Conservation (phyloP, 2,888 invertebrate genomes). For the Terebella lapidaria region DNA sequence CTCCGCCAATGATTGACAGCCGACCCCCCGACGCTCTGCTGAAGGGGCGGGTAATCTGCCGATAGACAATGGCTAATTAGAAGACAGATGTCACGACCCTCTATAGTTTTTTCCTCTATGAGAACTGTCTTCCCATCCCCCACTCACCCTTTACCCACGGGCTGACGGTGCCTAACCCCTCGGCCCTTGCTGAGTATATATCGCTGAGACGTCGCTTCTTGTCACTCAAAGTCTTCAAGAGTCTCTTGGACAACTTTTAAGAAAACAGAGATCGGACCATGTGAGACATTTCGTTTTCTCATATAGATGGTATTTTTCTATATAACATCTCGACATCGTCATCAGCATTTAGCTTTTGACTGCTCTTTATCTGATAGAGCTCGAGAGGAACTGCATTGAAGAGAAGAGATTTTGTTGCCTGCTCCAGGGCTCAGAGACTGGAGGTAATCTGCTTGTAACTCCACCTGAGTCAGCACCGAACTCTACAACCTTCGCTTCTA, state of each 20-base stretch:
- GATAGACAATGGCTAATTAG: slow-evolving; percentile 10
- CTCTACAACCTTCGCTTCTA: too few species aligned
- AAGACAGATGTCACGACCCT: background rate
- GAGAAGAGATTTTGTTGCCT: too few species aligned
- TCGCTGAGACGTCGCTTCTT: too few species aligned
- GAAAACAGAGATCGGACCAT: background rate
- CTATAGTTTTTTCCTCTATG: background rate
- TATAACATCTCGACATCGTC: too few species aligned
- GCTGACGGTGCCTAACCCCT: background rate
- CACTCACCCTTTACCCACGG: background rate
- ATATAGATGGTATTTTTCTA: too few species aligned
- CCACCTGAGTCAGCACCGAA: too few species aligned
- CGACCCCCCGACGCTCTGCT: background rate
- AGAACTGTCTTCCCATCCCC: background rate
- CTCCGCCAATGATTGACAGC: background rate
- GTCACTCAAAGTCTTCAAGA: background rate
- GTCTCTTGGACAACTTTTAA: background rate
- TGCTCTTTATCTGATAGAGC: too few species aligned
- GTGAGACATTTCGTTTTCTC: background rate
- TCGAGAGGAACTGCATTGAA: too few species aligned
- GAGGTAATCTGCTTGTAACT: too few species aligned
- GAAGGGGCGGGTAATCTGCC: background rate
- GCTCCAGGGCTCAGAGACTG: too few species aligned
- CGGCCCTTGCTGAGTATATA: too few species aligned
- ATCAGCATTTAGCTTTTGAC: too few species aligned